Conservation (phyloP, 2,888 invertebrate species). For the Leucophenga montana region DNA sequence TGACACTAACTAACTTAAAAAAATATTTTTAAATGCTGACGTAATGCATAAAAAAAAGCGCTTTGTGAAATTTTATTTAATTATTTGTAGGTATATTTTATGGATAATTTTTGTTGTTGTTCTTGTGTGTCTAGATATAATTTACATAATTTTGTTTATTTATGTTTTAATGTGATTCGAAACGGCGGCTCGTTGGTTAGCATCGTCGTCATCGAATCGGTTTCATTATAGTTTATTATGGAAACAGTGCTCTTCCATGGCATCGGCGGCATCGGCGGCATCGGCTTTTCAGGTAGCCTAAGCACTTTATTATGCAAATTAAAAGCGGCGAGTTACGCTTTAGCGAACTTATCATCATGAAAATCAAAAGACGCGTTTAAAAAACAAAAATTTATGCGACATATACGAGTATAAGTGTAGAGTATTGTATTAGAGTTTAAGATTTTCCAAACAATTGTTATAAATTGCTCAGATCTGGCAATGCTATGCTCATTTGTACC, state of each 20-base stretch:
- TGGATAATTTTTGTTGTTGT: not conserved
- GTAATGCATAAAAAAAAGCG: not conserved
- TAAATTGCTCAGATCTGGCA: too few species aligned
- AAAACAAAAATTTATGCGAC: too few species aligned
- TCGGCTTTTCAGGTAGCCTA: slow-evolving; percentile 55
- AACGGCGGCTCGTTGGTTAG: slow-evolving; percentile 31
- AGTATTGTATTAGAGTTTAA: too few species aligned
- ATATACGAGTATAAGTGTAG: too few species aligned
- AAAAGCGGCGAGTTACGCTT: slow-evolving; percentile 60
- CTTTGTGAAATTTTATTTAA: not conserved
- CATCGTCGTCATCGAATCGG: slow-evolving; percentile 26
- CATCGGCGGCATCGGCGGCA: too few species aligned
- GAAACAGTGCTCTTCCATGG: slow-evolving; percentile 32
- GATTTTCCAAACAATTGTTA: too few species aligned
- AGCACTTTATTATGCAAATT: slow-evolving; percentile 65
- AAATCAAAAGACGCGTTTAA: slow-evolving; percentile 10
- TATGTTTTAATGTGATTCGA: slow-evolving; percentile 53
- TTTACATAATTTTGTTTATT: slow-evolving; percentile 60
- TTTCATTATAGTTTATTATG: slow-evolving; percentile 40
- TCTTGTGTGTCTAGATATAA: slow-evolving; percentile 39
- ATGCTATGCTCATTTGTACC: too few species aligned
- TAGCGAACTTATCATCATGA: slow-evolving; percentile 47
- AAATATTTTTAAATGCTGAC: too few species aligned
- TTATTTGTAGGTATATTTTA: too few species aligned
- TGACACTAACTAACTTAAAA: too few species aligned